A percentile compares a stretch with the other conserved stretches of the same genome.
Evolutionary conservation across 2,888 invertebrate species (phyloP).

Genomic region (Axea sp.): DNA sequence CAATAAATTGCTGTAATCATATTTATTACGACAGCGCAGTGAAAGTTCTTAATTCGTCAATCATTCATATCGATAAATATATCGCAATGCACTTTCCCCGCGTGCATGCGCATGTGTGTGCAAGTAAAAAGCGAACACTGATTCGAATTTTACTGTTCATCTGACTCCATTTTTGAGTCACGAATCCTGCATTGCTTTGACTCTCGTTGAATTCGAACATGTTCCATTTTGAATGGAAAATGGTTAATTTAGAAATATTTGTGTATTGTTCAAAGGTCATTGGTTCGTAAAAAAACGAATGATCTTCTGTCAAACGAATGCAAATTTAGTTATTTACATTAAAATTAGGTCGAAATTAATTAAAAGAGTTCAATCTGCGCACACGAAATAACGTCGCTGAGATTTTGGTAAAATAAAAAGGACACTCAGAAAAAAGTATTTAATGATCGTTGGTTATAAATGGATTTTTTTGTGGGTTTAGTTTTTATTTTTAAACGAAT

Average conservation of each 20-base stretch:
- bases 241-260: background rate
- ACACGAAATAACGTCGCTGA: too few relatives aligned
- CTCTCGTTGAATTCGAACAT: background rate
- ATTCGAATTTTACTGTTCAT: conserved; percentile 3
- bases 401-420: too few relatives aligned
- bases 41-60: conserved; percentile 54
- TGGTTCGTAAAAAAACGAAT: conserved; percentile 21
- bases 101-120: conserved; percentile 1
- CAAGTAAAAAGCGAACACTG: conserved; percentile 7
- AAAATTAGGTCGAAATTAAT: too few relatives aligned
- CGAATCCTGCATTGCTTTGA: background rate
- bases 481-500: too few relatives aligned
- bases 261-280: conserved; percentile 2
- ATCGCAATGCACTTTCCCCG: conserved; percentile 45
- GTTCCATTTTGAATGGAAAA: too few relatives aligned
- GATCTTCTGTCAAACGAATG: conserved; percentile 20
- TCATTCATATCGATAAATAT: conserved; percentile 47
- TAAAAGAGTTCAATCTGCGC: too few relatives aligned
- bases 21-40: conserved; percentile 38
- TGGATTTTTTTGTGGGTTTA: too few relatives aligned
- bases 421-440: too few relatives aligned
- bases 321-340: conserved; percentile 35
- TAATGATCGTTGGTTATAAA: too few relatives aligned
- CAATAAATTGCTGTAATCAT: conserved; percentile 27
- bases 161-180: conserved; percentile 2